These are phyloP conservation scores for Apamea crenata DNA, from an alignment of 2,888 invertebrate genomes.

Conservation along the genomic window DNA sequence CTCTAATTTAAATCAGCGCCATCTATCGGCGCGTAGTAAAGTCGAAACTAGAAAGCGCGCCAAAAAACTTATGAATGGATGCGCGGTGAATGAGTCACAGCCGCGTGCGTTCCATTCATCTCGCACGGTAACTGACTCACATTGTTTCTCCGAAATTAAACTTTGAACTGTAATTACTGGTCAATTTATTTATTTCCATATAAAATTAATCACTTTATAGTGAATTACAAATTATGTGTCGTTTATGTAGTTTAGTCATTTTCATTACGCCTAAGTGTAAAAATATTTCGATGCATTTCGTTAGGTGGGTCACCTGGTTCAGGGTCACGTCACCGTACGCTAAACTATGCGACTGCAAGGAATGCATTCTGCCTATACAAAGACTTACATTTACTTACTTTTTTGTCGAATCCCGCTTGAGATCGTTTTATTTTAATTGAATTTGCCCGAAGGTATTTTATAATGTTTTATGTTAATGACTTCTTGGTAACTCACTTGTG, in stretches of 20 bases:
- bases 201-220: constrained; percentile 41
- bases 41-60: constrained; percentile 77
- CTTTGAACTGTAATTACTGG: constrained; percentile 63
- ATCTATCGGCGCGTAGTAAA: constrained; percentile 67
- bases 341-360: constrained; percentile 60
- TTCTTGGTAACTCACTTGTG: neutral
- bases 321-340: constrained; percentile 66
- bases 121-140: constrained; percentile 79
- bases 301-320: constrained; percentile 41
- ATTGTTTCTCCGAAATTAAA: constrained; percentile 77
- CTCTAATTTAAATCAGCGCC: constrained; percentile 67
- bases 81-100: constrained; percentile 78
- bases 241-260: constrained; percentile 3
- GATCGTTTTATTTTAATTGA: constrained; percentile 30
- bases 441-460: constrained; percentile 5
- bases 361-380: constrained; percentile 56
- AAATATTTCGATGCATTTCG: constrained; percentile 8
- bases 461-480: constrained; percentile 8
- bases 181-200: constrained; percentile 28
- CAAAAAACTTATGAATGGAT: constrained; percentile 84
- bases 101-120: constrained; percentile 78
- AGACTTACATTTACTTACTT: constrained; percentile 21
- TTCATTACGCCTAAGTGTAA: neutral
- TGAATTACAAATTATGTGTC: constrained; percentile 25
- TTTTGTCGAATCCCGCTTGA: constrained; percentile 23